Percentiles rank a stretch among this genome's conserved stretches.
phyloP scores from a whole-genome alignment of 2,888 invertebrate species.

The Acleris holmiana region DNA sequence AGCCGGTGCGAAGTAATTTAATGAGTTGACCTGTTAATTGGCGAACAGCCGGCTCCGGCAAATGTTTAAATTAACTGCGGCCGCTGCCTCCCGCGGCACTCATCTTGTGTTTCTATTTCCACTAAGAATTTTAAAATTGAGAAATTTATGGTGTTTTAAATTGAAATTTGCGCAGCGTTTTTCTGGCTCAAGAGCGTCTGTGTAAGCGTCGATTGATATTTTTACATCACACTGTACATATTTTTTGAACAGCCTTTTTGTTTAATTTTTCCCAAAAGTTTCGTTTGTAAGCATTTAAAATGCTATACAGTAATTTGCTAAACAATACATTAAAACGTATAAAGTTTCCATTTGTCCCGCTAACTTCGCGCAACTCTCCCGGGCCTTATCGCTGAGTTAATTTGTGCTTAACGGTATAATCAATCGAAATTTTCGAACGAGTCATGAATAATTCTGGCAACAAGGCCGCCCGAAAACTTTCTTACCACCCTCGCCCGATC shows the following conservation, averaged over 20 bases:
- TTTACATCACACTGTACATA: too few species aligned
- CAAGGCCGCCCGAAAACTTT: slow-evolving; percentile 54
- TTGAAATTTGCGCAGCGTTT: slow-evolving; percentile 3
- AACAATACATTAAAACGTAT: slow-evolving; percentile 44
- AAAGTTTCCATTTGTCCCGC: slow-evolving; percentile 42
- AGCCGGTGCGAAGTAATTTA: slow-evolving; percentile 59
- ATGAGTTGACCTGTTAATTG: slow-evolving; percentile 70
- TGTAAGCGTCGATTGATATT: neutral
- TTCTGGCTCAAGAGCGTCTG: neutral
- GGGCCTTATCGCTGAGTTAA: slow-evolving; percentile 49
- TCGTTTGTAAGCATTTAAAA: neutral
- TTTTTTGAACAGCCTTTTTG: too few species aligned
- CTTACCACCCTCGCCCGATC: slow-evolving; percentile 30
- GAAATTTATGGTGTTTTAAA: slow-evolving; percentile 13
- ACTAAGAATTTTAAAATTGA: slow-evolving; percentile 16
- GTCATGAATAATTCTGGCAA: slow-evolving; percentile 71
- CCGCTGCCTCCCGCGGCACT: slow-evolving; percentile 44
- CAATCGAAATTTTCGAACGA: slow-evolving; percentile 65
- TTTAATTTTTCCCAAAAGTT: too few species aligned
- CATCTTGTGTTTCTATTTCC: slow-evolving; percentile 33
- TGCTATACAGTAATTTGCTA: slow-evolving; percentile 25
- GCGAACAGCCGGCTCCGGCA: slow-evolving; percentile 60
- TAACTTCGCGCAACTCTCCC: slow-evolving; percentile 36
- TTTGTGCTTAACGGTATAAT: slow-evolving; percentile 68
- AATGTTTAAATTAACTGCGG: slow-evolving; percentile 67